These are phyloP conservation scores for Apodemus agrarius DNA, from an alignment of 2,797 vertebrate species.

Conservation along the genomic window DNA sequence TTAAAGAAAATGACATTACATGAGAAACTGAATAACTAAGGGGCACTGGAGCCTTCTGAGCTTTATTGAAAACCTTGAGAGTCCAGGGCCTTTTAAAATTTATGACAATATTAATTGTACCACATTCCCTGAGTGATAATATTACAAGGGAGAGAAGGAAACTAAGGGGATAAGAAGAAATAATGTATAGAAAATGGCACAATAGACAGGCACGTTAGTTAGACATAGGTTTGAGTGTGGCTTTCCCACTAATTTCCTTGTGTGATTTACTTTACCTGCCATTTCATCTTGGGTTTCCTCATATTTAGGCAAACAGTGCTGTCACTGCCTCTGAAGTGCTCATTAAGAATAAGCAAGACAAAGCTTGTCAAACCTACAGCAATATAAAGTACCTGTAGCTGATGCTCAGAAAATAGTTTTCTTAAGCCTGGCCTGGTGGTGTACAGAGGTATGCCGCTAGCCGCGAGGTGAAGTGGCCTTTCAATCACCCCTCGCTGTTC, in stretches of 20 bases:
- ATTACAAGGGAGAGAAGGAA: background rate
- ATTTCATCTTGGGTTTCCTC: background rate
- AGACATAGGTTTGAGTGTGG: background rate
- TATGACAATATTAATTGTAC: constrained; percentile 36
- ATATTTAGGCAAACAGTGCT: background rate
- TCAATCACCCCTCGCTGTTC: background rate
- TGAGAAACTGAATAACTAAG: constrained; percentile 45
- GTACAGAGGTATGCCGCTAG: background rate
- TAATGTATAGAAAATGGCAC: background rate
- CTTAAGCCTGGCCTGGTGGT: background rate
- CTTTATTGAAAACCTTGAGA: background rate
- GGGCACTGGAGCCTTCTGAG: background rate
- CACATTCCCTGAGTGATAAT: background rate
- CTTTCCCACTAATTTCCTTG: background rate
- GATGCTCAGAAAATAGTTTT: background rate
- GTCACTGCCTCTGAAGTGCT: background rate
- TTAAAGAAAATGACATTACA: constrained; percentile 54
- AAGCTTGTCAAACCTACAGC: background rate
- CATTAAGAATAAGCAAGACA: background rate
- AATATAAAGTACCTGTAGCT: too few relatives aligned
- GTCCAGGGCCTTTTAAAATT: background rate
- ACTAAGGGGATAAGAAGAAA: background rate
- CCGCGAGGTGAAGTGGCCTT: background rate
- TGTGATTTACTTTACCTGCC: background rate
- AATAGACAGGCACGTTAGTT: background rate